Evolutionary conservation across 2,797 vertebrate species (phyloP).

Genomic region (Alfaro cultratus): DNA sequence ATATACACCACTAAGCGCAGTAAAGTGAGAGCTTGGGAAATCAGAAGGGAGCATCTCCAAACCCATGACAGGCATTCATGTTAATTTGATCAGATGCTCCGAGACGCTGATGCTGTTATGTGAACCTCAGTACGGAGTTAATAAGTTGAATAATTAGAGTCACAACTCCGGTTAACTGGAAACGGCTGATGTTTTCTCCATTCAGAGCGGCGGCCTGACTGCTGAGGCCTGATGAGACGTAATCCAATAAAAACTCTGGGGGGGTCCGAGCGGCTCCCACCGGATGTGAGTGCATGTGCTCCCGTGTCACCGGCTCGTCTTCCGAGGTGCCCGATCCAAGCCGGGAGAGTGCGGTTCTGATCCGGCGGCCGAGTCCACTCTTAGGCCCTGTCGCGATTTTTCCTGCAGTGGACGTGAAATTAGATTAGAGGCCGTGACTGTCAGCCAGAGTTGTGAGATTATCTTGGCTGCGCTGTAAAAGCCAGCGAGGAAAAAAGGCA

Average conservation of each 20-base stretch:
- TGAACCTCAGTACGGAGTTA: conserved; percentile 50
- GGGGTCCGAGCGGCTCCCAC: conserved; percentile 1
- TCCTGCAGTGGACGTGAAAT: not conserved
- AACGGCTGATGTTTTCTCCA: conserved; percentile 84
- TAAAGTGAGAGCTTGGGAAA: conserved; percentile 39
- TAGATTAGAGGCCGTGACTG: not conserved
- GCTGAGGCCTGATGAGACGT: conserved; percentile 35
- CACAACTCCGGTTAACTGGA: conserved; percentile 76
- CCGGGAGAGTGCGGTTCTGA: not conserved
- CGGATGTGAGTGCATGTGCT: not conserved
- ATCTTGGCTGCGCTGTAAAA: not conserved
- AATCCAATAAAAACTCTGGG: conserved; percentile 14
- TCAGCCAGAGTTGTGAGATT: conserved; percentile 1
- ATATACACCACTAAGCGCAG: conserved; percentile 12
- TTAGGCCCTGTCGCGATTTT: not conserved
- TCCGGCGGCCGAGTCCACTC: not conserved
- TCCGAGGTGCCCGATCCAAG: not conserved
- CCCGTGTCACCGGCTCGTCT: not conserved
- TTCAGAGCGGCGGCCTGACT: conserved; percentile 41
- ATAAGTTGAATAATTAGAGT: conserved; percentile 74
- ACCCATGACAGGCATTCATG: conserved; percentile 76
- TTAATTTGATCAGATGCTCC: conserved; percentile 69
- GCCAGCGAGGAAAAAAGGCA: not conserved
- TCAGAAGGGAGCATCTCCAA: conserved; percentile 40
- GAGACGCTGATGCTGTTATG: conserved; percentile 64